Base-by-base conservation (phyloP, 1,140 invertebrate species). In the Pseudomyrmex dendroicus region DNA sequence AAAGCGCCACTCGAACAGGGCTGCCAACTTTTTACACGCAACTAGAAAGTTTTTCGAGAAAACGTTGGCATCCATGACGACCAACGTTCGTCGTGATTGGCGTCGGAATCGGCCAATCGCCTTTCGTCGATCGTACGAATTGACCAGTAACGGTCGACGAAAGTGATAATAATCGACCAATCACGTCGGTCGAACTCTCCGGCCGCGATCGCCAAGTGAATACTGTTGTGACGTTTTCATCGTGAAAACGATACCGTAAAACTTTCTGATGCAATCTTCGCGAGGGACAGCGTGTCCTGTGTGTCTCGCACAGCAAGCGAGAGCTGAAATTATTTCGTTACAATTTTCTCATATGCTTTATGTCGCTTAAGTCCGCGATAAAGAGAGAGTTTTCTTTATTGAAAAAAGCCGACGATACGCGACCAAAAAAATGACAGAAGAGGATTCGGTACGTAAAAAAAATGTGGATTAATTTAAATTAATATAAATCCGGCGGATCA, bases 251-350 rank as follows among this genome's bases (percentile, higher is more conserved):
- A 44, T 9, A 4, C 12, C 3, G 50, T 4, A 10, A 46, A 54
- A 83, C 70, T 89, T 88, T 89, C 87, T 89, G 87, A 89, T 88
- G 87, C 87, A 89, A 89, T 76, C 87, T 35, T 77, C 84, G 62
- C 44, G 61, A 59, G 7, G 25, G 2, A 25, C 61, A 78, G 73
- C 72, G 25, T 84, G 12, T 35, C 13, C 61, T 73, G 73, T 66
- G 25, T 84, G 12, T 35, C 13, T 17, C 9, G 12, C 20, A 5
- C 22, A 1, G 20, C 25, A 44, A 12, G n/a, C 56, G 13, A 73
- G 56, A 13, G 52, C 48, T 56, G 35, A 59, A 72, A n/a, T 20
- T 17, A 56, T 56, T 76, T 67, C 15, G 48, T 80, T 74, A 15
- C 73, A 78, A 12, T 74, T 70, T 52, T n/a, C 7, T 56, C 48